phyloP scores from a whole-genome alignment of 2,888 invertebrate species.

The Hetaerina titia region DNA sequence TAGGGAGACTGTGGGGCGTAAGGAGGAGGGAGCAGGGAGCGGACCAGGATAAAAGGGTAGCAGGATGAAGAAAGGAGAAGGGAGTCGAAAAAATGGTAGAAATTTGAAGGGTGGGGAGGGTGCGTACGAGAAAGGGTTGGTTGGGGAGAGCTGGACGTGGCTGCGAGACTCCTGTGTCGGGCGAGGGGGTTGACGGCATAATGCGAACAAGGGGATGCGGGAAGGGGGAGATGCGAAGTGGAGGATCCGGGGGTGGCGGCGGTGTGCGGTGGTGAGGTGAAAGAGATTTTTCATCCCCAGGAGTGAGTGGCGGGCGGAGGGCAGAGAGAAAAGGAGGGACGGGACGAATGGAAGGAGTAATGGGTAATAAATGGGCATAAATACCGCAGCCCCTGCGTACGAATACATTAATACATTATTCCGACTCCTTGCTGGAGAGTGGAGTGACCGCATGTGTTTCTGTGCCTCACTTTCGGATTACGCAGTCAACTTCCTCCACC shows the following conservation, averaged over 20 bases:
- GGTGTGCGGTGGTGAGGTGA: conserved; percentile 8
- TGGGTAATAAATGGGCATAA: conserved; percentile 69
- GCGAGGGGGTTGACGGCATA: conserved; percentile 21
- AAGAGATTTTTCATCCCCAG: conserved; percentile 20
- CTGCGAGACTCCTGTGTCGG: not conserved
- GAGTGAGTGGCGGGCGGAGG: conserved; percentile 37
- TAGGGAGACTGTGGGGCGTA: not conserved
- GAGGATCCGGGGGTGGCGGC: not conserved
- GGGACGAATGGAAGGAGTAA: conserved; percentile 45
- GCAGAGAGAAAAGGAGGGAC: conserved; percentile 10
- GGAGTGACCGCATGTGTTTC: conserved; percentile 70
- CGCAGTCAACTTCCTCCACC: not conserved
- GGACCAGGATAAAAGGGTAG: conserved; percentile 33
- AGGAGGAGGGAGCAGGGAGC: not conserved
- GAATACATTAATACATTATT: conserved; percentile 72
- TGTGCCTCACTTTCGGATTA: conserved; percentile 23
- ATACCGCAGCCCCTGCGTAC: conserved; percentile 68
- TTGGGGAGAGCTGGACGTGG: not conserved
- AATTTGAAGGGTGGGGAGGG: conserved; percentile 20
- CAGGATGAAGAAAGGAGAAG: not conserved
- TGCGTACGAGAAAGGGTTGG: not conserved
- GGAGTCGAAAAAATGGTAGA: not conserved
- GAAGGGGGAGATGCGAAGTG: not conserved
- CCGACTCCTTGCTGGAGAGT: conserved; percentile 66
- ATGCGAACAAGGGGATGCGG: conserved; percentile 8